A percentile compares a stretch with the other conserved stretches of the same genome.
phyloP scores from a whole-genome alignment of 2,888 invertebrate species.

The Arctia plantaginis region DNA sequence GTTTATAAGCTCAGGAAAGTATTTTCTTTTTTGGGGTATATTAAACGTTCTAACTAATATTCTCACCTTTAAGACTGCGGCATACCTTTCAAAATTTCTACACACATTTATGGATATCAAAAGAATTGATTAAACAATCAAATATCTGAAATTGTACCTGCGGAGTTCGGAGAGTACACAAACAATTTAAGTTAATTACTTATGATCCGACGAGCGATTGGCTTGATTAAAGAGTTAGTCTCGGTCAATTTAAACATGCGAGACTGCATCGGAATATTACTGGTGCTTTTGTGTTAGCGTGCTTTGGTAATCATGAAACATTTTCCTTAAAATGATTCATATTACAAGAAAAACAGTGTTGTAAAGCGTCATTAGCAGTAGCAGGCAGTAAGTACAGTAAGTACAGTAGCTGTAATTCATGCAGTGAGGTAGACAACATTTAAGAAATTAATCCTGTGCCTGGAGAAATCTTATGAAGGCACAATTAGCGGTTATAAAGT shows the following conservation, averaged over 20 bases:
- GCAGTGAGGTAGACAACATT: background rate
- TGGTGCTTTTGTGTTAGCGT: background rate
- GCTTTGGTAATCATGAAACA: background rate
- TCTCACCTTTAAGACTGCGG: background rate
- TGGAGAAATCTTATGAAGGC: background rate
- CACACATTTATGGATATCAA: background rate
- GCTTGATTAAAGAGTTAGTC: constrained; percentile 3
- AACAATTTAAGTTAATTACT: background rate
- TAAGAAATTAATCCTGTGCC: background rate
- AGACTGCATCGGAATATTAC: background rate
- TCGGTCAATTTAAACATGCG: background rate
- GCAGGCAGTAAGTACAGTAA: too few relatives aligned
- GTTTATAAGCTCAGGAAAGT: background rate
- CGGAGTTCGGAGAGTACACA: background rate
- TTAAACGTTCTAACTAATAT: too few relatives aligned
- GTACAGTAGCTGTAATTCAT: background rate
- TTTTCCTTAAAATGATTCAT: background rate
- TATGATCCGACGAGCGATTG: background rate
- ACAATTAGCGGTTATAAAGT: background rate
- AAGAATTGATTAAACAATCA: background rate
- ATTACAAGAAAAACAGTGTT: too few relatives aligned
- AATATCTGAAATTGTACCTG: background rate
- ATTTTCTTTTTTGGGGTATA: background rate
- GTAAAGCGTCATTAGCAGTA: too few relatives aligned
- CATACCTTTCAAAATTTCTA: background rate